phyloP scores from a whole-genome alignment of 2,888 invertebrate genomes.

The Vesta saturnalis region DNA sequence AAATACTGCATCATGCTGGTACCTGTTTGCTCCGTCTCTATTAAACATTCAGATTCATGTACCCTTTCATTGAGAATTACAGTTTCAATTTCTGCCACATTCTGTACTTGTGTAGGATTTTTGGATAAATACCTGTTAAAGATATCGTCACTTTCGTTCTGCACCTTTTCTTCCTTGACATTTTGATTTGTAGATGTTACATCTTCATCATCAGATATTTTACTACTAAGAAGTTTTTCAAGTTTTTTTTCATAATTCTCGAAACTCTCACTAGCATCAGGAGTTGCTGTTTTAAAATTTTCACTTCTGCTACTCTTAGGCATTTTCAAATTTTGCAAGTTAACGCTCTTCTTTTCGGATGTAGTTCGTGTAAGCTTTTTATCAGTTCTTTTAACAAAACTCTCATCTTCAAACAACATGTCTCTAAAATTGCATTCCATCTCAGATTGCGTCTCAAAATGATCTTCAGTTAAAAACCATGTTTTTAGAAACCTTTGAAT shows the following conservation, averaged over 20 bases:
- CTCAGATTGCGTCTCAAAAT: neutral
- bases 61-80: too few species aligned
- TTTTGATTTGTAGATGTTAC: neutral
- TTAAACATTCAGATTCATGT: neutral
- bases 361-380: neutral
- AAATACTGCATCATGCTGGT: slow-evolving; percentile 24
- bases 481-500: slow-evolving; percentile 26
- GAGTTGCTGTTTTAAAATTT: neutral
- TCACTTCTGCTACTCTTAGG: neutral
- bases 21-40: slow-evolving; percentile 6
- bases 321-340: neutral
- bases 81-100: neutral
- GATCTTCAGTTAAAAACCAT: slow-evolving; percentile 24
- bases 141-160: neutral
- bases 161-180: neutral
- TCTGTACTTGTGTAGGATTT: too few species aligned
- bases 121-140: neutral
- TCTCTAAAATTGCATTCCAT: neutral
- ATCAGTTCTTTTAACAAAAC: neutral
- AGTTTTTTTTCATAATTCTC: slow-evolving; percentile 31
- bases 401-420: neutral
- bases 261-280: slow-evolving; percentile 15
- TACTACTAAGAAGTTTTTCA: slow-evolving; percentile 22
- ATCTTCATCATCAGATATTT: neutral
- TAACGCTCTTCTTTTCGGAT: too few species aligned